These are phyloP conservation scores for Cryptoblepharus egeriae DNA, from an alignment of 2,797 vertebrate genomes.

Conservation along the genomic window DNA sequence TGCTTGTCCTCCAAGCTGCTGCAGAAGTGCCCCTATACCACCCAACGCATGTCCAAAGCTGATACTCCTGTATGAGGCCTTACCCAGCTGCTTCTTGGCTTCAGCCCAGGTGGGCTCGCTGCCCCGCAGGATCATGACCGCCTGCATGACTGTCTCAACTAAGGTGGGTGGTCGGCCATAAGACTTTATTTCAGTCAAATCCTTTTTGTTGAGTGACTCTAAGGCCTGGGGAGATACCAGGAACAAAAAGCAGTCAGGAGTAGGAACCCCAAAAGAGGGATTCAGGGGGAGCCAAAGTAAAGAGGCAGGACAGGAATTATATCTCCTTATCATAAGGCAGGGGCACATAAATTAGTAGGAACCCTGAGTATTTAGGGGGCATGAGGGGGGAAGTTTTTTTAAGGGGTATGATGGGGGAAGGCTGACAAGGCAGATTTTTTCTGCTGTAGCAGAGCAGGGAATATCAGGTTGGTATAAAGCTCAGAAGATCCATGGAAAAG, in stretches of 20 bases:
- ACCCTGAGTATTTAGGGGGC: background rate
- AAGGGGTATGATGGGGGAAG: background rate
- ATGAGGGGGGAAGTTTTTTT: too few relatives aligned
- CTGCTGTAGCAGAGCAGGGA: background rate
- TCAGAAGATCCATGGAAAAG: too few relatives aligned
- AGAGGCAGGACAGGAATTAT: background rate
- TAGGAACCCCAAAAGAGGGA: background rate
- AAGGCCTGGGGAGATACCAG: constrained; percentile 79
- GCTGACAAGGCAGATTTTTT: background rate
- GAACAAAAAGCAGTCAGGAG: background rate
- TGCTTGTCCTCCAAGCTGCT: background rate
- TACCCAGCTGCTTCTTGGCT: constrained; percentile 91
- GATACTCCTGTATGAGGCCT: background rate
- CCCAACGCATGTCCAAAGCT: background rate
- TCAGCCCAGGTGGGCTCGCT: constrained; percentile 90
- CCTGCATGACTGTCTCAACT: constrained; percentile 92
- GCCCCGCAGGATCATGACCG: constrained; percentile 89
- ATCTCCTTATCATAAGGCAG: too few relatives aligned
- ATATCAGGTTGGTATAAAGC: background rate
- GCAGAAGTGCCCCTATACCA: background rate
- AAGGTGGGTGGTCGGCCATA: constrained; percentile 86
- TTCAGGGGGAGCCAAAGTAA: background rate
- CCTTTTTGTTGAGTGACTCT: constrained; percentile 92
- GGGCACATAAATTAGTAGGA: too few relatives aligned
- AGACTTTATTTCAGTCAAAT: constrained; percentile 92